phyloP scores from a whole-genome alignment of 2,113 vertebrate species.

The Siniperca knerii region DNA sequence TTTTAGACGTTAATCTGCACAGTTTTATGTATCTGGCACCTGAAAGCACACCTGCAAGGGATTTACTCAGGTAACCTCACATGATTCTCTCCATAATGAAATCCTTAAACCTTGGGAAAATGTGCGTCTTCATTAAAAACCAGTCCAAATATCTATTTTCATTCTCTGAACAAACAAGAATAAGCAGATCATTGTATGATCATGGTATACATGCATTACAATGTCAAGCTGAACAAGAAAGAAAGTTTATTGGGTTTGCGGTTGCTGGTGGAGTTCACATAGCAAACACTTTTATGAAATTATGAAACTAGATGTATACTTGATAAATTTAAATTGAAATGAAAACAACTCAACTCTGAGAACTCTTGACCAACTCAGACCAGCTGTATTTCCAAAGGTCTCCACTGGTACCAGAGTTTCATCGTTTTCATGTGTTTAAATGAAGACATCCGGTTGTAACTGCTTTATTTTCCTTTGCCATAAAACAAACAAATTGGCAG shows the following conservation, averaged over 20 bases:
- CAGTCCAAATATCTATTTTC: no score
- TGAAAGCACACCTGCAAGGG: neutral
- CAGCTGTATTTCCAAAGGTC: neutral
- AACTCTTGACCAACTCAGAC: no score
- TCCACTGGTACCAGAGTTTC: neutral
- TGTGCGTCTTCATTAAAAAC: no score
- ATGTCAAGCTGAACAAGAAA: no score
- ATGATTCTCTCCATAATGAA: no score
- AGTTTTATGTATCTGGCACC: neutral
- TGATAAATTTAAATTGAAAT: neutral
- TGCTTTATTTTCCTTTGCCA: neutral
- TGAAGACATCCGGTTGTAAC: neutral
- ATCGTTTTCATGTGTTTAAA: neutral
- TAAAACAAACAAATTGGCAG: constrained; percentile 14
- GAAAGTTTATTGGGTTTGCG: no score
- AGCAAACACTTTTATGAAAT: no score
- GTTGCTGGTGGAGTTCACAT: no score
- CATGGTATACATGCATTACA: no score
- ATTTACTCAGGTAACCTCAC: neutral
- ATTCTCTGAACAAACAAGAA: neutral
- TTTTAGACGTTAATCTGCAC: neutral
- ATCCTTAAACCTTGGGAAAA: no score
- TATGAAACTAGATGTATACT: neutral
- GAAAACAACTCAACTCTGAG: no score
- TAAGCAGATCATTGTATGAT: no score